Evolutionary conservation across 2,797 vertebrate genomes (phyloP), one percentile per base, ranked within the genome.

Genomic region (Diceros bicornis): DNA sequence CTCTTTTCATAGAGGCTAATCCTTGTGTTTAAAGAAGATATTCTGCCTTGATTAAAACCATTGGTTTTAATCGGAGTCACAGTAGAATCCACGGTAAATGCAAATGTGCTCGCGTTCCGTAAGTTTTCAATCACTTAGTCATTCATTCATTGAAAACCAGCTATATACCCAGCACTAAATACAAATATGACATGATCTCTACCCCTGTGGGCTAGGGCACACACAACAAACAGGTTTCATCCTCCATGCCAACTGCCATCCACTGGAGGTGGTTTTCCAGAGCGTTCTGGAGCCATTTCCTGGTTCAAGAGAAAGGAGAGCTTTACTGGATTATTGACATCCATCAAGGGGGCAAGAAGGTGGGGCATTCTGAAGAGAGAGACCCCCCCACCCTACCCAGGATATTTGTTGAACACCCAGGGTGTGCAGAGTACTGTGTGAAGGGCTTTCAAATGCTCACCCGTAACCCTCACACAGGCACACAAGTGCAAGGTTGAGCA

Each of bases 1-100:
- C 95, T 97, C 89, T 96, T 83, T 94, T 89, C 84, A 66, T 89
- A 61, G 77, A 96, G 87, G 84, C 95, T 97, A 97, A 98, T 97
- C 97, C 96, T 96, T 66, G 87, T 94, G 90, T 97, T 97, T 97
- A 97, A 93, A 97, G 97, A 85, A 97, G 96, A 97, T 97, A 95
- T 68, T 81, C 96, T 93, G 91, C 81, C 94, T 96, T 97, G 97
- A 97, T 97, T 97, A 96, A 97, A 97, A 85, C 87, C 95, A 86
- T 23, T 81, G 92, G 93, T 82, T 93, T 93, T 89, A 91, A 96
- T 97, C 50, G 21, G 91, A 94, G 91, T 61, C 95, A 78, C 81
- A 59, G 89, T 29, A 64, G 91, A 95, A 68, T 86, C 89, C 86
- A 77, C 34, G 91, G 78, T 52, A 78, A 83, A 55, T 32, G 86